phyloP scores from a whole-genome alignment of 2,113 vertebrate genomes.

The Gyps fulvus region DNA sequence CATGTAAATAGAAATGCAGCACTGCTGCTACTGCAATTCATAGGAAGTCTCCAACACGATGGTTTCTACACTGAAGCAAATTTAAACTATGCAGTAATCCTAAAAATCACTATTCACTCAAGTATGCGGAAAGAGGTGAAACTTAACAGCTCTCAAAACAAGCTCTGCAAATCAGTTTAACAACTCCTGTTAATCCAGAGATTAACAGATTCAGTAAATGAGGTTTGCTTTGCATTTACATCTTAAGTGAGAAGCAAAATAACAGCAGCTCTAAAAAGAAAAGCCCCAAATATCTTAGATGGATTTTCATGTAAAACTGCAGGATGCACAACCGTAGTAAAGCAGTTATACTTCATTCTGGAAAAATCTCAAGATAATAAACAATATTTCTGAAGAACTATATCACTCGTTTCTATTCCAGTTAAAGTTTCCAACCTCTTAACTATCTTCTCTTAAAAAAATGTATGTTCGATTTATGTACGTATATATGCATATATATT shows the following conservation, averaged over 20 bases:
- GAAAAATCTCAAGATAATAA: neutral
- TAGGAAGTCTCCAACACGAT: neutral
- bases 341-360: neutral
- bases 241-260: neutral
- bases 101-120: neutral
- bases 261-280: neutral
- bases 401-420: neutral
- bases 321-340: neutral
- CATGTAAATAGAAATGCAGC: neutral
- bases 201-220: neutral
- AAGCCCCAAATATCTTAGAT: neutral
- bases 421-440: neutral
- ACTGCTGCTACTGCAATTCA: neutral
- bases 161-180: slow-evolving; percentile 7
- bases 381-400: neutral
- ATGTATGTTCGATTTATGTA: too few species aligned
- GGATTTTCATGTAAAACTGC: neutral
- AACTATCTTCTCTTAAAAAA: neutral
- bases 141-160: neutral
- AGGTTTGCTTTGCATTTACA: neutral
- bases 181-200: neutral
- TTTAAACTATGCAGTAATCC: neutral
- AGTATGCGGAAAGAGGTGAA: neutral
- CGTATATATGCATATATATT: neutral
- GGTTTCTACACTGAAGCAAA: neutral